Conservation (phyloP, 2,888 invertebrate genomes). For the Protophormia terraenovae region DNA sequence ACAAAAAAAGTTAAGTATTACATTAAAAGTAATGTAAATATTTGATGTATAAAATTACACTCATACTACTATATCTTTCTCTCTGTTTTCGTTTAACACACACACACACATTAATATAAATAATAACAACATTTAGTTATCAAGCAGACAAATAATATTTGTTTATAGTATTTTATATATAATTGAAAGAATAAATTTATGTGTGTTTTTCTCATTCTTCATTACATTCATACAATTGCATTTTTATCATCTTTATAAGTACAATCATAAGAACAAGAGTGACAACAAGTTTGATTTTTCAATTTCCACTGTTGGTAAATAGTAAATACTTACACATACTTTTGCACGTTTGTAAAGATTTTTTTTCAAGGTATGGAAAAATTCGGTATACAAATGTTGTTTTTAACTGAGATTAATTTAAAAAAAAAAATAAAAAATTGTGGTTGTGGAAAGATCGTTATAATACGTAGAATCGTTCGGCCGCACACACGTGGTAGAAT, state of each 20-base stretch:
- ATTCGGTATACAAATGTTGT: too few species aligned
- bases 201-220: slow-evolving; percentile 8
- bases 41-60: slow-evolving; percentile 30
- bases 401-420: too few species aligned
- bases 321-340: slow-evolving; percentile 16
- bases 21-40: slow-evolving; percentile 40
- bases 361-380: too few species aligned
- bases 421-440: too few species aligned
- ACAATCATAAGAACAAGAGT: neutral
- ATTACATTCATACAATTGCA: slow-evolving; percentile 35
- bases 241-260: slow-evolving; percentile 46
- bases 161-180: slow-evolving; percentile 22
- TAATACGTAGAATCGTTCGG: too few species aligned
- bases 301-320: slow-evolving; percentile 51
- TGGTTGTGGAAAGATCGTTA: too few species aligned
- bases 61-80: neutral
- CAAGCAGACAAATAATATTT: slow-evolving; percentile 48
- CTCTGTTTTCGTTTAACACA: too few species aligned
- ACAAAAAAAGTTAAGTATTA: slow-evolving; percentile 32
- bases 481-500: too few species aligned
- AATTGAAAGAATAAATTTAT: slow-evolving; percentile 25
- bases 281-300: slow-evolving; percentile 45
- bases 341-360: neutral
- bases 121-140: neutral
- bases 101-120: neutral